Evolutionary conservation across 1,140 invertebrate genomes (phyloP).

Genomic region (Papilio dardanus): DNA sequence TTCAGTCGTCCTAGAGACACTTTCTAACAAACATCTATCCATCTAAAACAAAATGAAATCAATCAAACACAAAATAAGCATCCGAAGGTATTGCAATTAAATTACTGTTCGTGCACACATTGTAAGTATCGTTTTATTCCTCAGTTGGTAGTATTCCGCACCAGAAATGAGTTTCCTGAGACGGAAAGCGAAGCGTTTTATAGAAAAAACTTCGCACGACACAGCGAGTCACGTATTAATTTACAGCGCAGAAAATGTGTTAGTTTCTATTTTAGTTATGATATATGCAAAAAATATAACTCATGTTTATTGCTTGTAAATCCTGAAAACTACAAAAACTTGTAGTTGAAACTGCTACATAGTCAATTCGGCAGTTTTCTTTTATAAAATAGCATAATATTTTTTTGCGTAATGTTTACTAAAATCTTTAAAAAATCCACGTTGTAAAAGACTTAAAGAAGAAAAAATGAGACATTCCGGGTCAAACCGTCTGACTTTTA

Average conservation of each 20-base stretch:
- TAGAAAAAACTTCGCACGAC: not conserved
- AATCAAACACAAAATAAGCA: not conserved
- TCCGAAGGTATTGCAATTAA: constrained; percentile 2
- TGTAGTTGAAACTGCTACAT: not conserved
- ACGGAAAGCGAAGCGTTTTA: not conserved
- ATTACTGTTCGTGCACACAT: not conserved
- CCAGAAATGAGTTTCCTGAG: not conserved
- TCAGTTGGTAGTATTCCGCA: not conserved
- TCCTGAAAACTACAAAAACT: no score
- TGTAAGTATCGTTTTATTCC: not conserved
- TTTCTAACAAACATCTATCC: no score
- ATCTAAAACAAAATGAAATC: not conserved
- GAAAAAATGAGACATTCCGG: not conserved
- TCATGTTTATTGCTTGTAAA: no score
- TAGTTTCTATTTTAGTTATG: no score
- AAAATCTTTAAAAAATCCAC: no score
- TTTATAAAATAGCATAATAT: not conserved
- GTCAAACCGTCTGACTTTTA: not conserved
- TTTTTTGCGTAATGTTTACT: not conserved
- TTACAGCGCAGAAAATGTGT: not conserved
- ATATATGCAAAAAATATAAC: no score
- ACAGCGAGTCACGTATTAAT: not conserved
- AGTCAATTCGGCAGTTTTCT: not conserved
- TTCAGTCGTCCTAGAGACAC: no score
- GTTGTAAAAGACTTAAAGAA: no score